Evolutionary conservation across 2,113 vertebrate species (phyloP), one percentile per base, ranked within the genome.

Genomic region (Suncus etruscus): DNA sequence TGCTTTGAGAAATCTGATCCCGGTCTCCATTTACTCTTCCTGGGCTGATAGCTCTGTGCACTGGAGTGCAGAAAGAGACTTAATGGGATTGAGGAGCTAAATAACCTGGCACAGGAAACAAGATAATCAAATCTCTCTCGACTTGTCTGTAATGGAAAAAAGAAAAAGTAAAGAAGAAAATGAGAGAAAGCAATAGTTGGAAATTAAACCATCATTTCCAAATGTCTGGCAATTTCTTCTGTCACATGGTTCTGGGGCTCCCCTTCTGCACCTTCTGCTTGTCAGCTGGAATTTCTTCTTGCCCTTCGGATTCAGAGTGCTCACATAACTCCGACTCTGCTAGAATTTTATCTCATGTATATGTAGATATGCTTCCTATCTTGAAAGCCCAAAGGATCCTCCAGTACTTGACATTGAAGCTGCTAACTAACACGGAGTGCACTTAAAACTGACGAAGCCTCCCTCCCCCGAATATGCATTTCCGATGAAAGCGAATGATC

Each of bases 1-100:
- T 97, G 95, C 96, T 94, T 96, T 96, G 95, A 92, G 97, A 97
- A 98, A 98, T 89, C 89, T n/a, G 95, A 97, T 97, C 93, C 78
- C 87, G 95, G 92, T 96, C 95, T 96, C 95, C 87, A 25, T 97
- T 97, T 97, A 94, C 91, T 96, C 95, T 94, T 93, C 93, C 96
- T 86, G 85, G 92, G 66, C 89, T 95, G 95, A 95, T 97, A 96
- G 96, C 95, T 93, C 48, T 63, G 93, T 90, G 94, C 89, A 97
- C 93, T 93, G 95, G 93, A 97, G 94, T 92, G 94, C 94, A 95
- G 94, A 83, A 94, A 97, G 92, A 0, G 20, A 93, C 89, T 97
- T 63, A 63, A 74, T 69, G 69, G 95, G 93, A 94, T 91, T 95
- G 95, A 89, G 92, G 79, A 69, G 82, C 94, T 54, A 39, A 93